Evolutionary conservation across 2,797 vertebrate genomes (phyloP).

Genomic region (Neosilurus hyrtlii): DNA sequence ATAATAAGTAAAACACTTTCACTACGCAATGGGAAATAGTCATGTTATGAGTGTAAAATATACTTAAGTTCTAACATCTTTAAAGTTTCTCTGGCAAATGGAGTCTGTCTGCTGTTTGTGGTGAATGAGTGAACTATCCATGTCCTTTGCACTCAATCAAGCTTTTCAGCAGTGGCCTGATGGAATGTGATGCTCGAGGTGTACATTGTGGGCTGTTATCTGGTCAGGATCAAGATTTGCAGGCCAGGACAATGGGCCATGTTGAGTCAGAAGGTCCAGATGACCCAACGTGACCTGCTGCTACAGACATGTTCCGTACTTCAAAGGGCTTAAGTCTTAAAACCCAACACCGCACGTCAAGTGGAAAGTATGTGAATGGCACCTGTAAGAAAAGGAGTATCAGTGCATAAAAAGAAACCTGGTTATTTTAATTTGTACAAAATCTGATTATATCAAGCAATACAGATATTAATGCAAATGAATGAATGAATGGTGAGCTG

Average conservation of each 20-base stretch:
- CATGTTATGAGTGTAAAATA: background rate
- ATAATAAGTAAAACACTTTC: background rate
- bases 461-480: background rate
- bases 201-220: constrained; percentile 39
- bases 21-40: background rate
- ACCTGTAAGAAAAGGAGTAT: constrained; percentile 8
- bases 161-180: constrained; percentile 40
- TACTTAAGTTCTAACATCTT: background rate
- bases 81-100: background rate
- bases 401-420: constrained; percentile 16
- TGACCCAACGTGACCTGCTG: constrained; percentile 39
- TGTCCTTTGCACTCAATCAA: constrained; percentile 16
- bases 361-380: constrained; percentile 14
- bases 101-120: constrained; percentile 21
- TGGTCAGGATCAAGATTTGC: constrained; percentile 47
- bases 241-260: constrained; percentile 43
- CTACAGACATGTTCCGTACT: constrained; percentile 11
- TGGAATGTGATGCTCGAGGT: constrained; percentile 42
- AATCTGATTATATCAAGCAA: background rate
- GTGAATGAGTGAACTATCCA: constrained; percentile 26
- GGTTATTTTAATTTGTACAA: background rate
- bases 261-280: constrained; percentile 45
- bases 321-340: constrained; percentile 33
- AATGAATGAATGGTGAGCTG: no score
- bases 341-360: constrained; percentile 25